Evolutionary conservation across 2,113 vertebrate genomes (phyloP).

Genomic region (Eulemur macaco): DNA sequence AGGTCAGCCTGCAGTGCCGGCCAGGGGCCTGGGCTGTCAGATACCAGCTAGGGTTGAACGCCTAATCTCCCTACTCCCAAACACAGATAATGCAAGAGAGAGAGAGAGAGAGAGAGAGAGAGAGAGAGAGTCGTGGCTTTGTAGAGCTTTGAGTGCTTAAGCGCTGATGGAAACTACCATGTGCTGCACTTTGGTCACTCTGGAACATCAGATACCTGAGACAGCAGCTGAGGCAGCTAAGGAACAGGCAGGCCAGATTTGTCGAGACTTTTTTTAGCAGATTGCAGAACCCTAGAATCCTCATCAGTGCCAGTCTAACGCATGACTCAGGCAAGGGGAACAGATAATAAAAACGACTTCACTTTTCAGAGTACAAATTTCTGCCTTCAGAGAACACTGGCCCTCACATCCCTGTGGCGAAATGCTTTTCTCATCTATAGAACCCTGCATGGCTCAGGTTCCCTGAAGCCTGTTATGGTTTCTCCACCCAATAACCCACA

Average conservation of each 20-base stretch:
- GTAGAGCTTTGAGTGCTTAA: neutral
- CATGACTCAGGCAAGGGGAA: neutral
- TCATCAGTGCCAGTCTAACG: neutral
- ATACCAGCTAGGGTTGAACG: neutral
- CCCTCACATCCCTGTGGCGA: neutral
- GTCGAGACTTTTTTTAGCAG: neutral
- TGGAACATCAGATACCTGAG: neutral
- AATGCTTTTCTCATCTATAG: neutral
- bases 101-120: neutral
- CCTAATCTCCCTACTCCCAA: neutral
- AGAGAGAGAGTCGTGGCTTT: neutral
- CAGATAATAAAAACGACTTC: neutral
- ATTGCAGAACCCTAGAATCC: neutral
- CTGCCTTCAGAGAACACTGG: neutral
- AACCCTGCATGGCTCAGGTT: neutral
- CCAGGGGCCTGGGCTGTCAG: neutral
- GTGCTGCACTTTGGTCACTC: neutral
- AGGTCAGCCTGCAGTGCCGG: neutral
- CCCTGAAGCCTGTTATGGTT: neutral
- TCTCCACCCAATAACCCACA: neutral
- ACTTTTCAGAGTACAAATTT: constrained; percentile 26
- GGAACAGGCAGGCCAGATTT: neutral
- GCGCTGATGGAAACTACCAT: neutral
- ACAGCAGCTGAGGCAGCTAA: neutral
- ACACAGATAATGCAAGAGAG: neutral